Evolutionary conservation across 2,113 vertebrate genomes (phyloP), one percentile per base, ranked within the genome.

Genomic region (Anolis sagrei): DNA sequence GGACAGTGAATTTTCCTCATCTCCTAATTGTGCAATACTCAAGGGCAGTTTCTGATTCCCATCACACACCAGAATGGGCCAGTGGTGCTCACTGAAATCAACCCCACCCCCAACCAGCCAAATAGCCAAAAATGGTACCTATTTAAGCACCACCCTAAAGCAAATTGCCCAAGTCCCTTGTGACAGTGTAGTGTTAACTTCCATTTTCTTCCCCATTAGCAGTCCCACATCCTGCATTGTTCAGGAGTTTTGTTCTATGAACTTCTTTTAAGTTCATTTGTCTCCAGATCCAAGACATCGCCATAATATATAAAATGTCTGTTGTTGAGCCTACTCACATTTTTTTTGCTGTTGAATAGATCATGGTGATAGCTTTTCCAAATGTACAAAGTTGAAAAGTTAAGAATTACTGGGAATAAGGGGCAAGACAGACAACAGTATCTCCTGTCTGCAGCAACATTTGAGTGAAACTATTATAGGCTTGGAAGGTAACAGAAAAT

Each of bases 391-490:
- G n/a, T 1, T 27, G 62, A 64, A 27, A 18, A 64, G 62, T 25
- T 64, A 5, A 8, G 25, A 61, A 68, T 68, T 68, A 68, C 21
- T 68, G 27, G 2, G 7, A 8, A 11, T 6, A 25, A 68, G 9
- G 64, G 64, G 27, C 27, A 29, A 27, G 64, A 25, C 16, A 3
- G 13, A 68, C 29, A 68, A 68, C 16, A 77, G 27, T 0, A 0
- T 19, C 82, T 3, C 1, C 10, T 5, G 18, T 84, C 39, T 62
- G 0, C 5, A 0, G 36, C 3, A 25, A 48, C 70, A 84, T 29
- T 0, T 27, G 32, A 82, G 81, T 23, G 8, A 27, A 79, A 34
- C 54, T 88, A 76, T 64, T 89, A 39, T 29, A 82, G 48, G 25
- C 29, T 76, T 39, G 25, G 66, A 6, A 89, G 1, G 3, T 1